phyloP scores from a whole-genome alignment of 37 sponge, comb jelly and placozoan genomes.

The Beroe ovata region DNA sequence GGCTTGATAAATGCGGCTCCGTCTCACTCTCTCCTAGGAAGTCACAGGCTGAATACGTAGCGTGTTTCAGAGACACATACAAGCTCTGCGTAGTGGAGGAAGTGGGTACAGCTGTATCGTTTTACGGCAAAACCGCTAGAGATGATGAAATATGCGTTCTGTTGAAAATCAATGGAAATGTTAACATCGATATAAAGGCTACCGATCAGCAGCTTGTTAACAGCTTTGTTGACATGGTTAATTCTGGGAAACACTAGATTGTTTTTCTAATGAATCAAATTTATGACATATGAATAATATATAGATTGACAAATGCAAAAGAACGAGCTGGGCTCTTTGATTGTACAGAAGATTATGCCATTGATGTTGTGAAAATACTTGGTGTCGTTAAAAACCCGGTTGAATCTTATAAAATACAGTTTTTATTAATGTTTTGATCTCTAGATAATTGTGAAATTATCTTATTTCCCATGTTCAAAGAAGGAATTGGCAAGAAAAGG shows the following conservation, averaged over 20 bases:
- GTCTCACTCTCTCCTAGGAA: background rate
- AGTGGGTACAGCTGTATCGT: slow-evolving; percentile 26
- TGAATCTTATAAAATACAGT: slow-evolving; percentile 45
- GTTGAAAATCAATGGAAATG: slow-evolving; percentile 6
- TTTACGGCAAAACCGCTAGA: slow-evolving; percentile 24
- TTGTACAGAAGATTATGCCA: slow-evolving; percentile 49
- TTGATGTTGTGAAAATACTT: background rate
- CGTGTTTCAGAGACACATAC: background rate
- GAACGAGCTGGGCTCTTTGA: slow-evolving; percentile 56
- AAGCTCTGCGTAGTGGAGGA: slow-evolving; percentile 15
- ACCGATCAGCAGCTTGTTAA: slow-evolving; percentile 13
- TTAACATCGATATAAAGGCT: slow-evolving; percentile 15
- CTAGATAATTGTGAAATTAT: too few species aligned
- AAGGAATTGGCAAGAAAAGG: too few species aligned
- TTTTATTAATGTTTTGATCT: slow-evolving; percentile 26
- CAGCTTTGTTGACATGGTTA: slow-evolving; percentile 51
- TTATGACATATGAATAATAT: background rate
- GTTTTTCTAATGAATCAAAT: background rate
- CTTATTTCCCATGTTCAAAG: too few species aligned
- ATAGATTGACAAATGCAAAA: background rate
- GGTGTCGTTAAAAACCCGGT: too few species aligned
- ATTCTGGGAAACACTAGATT: slow-evolving; percentile 35
- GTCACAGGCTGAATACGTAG: background rate
- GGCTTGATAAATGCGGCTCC: background rate
- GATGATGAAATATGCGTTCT: slow-evolving; percentile 51